A percentile compares a stretch with the other conserved stretches of the same genome.
phyloP scores from a whole-genome alignment of 2,113 vertebrate species.

The Petroica traversi region DNA sequence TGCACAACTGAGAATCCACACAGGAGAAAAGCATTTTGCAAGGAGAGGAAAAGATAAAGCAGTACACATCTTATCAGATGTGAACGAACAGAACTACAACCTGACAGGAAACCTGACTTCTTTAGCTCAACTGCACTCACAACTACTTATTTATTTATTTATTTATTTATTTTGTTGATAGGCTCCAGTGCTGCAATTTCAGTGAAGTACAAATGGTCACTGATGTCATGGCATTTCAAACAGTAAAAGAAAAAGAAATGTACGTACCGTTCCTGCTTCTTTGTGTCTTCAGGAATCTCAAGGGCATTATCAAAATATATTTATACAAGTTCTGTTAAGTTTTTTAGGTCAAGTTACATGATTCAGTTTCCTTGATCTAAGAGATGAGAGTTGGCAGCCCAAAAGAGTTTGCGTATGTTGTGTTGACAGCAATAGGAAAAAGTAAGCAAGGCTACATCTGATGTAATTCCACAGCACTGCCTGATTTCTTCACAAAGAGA shows the following conservation, averaged over 20 bases:
- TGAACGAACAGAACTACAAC: neutral
- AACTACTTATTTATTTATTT: neutral
- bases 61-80: neutral
- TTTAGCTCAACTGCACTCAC: neutral
- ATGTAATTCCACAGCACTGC: neutral
- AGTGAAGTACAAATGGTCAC: neutral
- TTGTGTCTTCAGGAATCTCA: neutral
- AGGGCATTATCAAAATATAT: slow-evolving; percentile 12
- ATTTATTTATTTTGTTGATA: slow-evolving; percentile 10
- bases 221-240: neutral
- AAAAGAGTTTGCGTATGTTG: neutral
- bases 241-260: neutral
- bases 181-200: neutral
- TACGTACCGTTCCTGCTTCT: neutral
- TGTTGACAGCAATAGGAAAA: neutral
- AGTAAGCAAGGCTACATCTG: neutral
- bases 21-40: neutral
- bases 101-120: neutral
- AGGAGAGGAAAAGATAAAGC: neutral
- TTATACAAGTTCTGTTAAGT: neutral
- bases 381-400: neutral
- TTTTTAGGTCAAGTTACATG: neutral
- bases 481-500: neutral
- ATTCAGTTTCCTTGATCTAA: neutral
- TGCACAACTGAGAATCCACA: neutral